These are phyloP conservation scores for Echiichthys vipera DNA, from an alignment of 2,797 vertebrate genomes.

Conservation along the genomic window DNA sequence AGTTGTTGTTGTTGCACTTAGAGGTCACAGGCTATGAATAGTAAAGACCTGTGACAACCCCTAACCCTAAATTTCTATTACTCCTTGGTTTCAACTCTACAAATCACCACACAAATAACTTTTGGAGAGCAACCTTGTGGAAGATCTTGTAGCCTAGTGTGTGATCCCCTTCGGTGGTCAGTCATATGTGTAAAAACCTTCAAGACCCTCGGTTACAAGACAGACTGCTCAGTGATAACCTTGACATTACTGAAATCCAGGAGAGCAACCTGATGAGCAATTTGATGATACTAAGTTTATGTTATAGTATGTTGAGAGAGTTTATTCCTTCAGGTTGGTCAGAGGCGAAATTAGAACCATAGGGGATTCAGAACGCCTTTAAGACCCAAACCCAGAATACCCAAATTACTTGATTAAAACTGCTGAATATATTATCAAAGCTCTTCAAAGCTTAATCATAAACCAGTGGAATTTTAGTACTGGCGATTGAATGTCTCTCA, in stretches of 20 bases:
- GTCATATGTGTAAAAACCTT: too few relatives aligned
- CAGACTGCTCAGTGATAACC: not conserved
- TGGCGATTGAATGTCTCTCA: not conserved
- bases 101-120: too few relatives aligned
- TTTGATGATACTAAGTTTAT: not conserved
- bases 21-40: too few relatives aligned
- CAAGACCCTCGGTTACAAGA: too few relatives aligned
- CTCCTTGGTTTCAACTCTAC: too few relatives aligned
- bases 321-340: not conserved
- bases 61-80: too few relatives aligned
- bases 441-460: slow-evolving; percentile 6
- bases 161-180: too few relatives aligned
- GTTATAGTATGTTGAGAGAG: too few relatives aligned
- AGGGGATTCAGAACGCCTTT: not conserved
- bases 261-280: not conserved
- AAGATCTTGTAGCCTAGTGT: too few relatives aligned
- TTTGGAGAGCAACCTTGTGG: too few relatives aligned
- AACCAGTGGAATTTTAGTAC: not conserved
- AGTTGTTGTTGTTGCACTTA: too few relatives aligned
- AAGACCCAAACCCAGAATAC: slow-evolving; percentile 6
- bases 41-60: too few relatives aligned
- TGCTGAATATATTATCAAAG: not conserved
- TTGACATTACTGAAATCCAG: not conserved
- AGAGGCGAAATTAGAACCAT: not conserved
- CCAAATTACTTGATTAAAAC: slow-evolving; percentile 18